Percentiles rank a stretch among this genome's conserved stretches.
Evolutionary conservation across 1,140 invertebrate genomes (phyloP).

Genomic region (Nixonia krombeini): DNA sequence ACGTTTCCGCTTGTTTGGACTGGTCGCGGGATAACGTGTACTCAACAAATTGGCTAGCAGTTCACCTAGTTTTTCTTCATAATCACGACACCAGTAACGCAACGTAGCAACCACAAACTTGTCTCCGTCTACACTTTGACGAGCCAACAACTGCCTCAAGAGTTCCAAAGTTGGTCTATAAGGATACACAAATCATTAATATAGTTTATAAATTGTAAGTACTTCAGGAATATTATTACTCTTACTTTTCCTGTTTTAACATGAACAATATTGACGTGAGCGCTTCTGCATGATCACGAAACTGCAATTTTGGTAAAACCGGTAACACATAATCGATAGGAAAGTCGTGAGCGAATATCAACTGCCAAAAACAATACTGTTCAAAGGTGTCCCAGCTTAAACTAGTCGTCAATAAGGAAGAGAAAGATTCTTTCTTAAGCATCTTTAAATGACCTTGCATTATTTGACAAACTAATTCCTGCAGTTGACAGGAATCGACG

Average conservation of each 20-base stretch:
- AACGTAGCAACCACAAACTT: constrained; percentile 90
- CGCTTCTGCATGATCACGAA: constrained; percentile 90
- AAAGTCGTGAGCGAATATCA: constrained; percentile 93
- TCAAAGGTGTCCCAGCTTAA: constrained; percentile 97
- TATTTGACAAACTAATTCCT: constrained; percentile 91
- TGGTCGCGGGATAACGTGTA: constrained; percentile 85
- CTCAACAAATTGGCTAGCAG: constrained; percentile 83
- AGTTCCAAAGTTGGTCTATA: constrained; percentile 86
- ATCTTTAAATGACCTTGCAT: constrained; percentile 89
- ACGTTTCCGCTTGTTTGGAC: constrained; percentile 92
- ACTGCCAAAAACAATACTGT: constrained; percentile 96
- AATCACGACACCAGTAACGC: constrained; percentile 93
- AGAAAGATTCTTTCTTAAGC: constrained; percentile 83
- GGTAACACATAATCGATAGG: constrained; percentile 91
- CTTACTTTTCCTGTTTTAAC: constrained; percentile 90
- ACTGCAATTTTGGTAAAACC: constrained; percentile 90
- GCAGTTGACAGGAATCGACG: constrained; percentile 89
- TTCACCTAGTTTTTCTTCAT: constrained; percentile 91
- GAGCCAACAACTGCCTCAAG: constrained; percentile 85
- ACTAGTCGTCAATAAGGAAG: constrained; percentile 83
- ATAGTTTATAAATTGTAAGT: constrained; percentile 13
- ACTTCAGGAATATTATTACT: constrained; percentile 5
- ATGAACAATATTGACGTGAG: constrained; percentile 91
- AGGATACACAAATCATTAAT: constrained; percentile 28
- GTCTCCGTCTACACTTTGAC: constrained; percentile 80